These are phyloP conservation scores for Pandion haliaetus DNA, from an alignment of 2,113 vertebrate species.

Conservation along the genomic window DNA sequence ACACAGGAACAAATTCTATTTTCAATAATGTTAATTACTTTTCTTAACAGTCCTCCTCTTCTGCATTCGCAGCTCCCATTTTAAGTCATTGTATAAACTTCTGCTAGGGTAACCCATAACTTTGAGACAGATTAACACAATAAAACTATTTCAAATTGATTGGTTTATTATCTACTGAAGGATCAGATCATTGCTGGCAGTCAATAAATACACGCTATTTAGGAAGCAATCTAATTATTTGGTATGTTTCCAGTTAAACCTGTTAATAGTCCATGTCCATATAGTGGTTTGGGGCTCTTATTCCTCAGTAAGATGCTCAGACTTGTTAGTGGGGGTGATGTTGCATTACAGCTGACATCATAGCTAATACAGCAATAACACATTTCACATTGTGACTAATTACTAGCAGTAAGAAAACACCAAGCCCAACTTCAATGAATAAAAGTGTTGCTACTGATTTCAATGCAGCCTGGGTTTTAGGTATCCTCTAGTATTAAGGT, in stretches of 20 bases:
- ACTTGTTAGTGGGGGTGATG: too few species aligned
- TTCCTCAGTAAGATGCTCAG: not conserved
- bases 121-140: not conserved
- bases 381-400: not conserved
- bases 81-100: not conserved
- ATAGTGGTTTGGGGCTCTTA: not conserved
- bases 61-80: not conserved
- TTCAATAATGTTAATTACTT: slow-evolving; percentile 16
- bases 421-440: not conserved
- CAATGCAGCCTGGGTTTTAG: fast-evolving
- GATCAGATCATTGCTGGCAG: not conserved
- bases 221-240: not conserved
- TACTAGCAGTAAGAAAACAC: not conserved
- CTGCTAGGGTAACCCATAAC: not conserved
- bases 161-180: not conserved
- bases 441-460: fast-evolving
- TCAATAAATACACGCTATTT: not conserved
- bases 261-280: not conserved
- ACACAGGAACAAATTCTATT: slow-evolving; percentile 17
- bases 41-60: not conserved
- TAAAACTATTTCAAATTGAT: not conserved
- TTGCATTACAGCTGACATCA: not conserved
- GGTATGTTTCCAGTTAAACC: not conserved
- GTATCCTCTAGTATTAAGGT: too few species aligned
- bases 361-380: not conserved